A percentile compares a stretch with the other conserved stretches of the same genome.
Evolutionary conservation across 1,140 invertebrate species (phyloP).

Genomic region (Bombus impatiens): DNA sequence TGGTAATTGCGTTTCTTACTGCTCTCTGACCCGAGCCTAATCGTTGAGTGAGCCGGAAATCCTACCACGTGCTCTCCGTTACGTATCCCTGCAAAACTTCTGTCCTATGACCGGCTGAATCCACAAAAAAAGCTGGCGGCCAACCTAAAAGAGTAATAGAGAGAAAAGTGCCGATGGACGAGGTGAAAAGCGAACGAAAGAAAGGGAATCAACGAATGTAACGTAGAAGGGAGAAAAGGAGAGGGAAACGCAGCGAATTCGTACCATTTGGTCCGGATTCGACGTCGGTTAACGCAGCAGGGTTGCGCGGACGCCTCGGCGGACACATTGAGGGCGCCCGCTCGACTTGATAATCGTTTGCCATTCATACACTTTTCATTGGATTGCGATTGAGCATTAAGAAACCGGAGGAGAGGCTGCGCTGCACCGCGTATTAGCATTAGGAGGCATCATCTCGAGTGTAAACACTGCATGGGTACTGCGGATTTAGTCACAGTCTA

Average conservation of each 20-base stretch:
- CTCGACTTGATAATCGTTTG: conserved; percentile 82
- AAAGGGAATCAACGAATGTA: background rate
- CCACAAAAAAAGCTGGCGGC: background rate
- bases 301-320: conserved; percentile 81
- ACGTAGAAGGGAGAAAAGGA: background rate
- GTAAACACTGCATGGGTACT: conserved; percentile 82
- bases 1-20: conserved; percentile 35
- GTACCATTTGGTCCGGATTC: conserved; percentile 78
- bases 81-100: conserved; percentile 40
- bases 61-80: conserved; percentile 52
- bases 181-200: background rate
- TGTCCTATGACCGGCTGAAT: conserved; percentile 5
- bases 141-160: background rate
- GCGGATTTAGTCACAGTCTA: conserved; percentile 81
- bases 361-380: conserved; percentile 83
- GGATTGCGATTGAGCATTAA: conserved; percentile 83
- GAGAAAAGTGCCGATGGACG: background rate
- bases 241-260: conserved; percentile 42
- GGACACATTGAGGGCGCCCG: conserved; percentile 82
- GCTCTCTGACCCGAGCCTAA: conserved; percentile 54
- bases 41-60: conserved; percentile 51
- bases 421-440: conserved; percentile 79
- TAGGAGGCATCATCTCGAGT: conserved; percentile 83
- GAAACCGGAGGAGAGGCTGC: conserved; percentile 70
- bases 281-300: conserved; percentile 81